A percentile compares a stretch with the other conserved stretches of the same genome.
Conservation (phyloP, 2,113 vertebrate genomes). For the Perca flavescens region DNA sequence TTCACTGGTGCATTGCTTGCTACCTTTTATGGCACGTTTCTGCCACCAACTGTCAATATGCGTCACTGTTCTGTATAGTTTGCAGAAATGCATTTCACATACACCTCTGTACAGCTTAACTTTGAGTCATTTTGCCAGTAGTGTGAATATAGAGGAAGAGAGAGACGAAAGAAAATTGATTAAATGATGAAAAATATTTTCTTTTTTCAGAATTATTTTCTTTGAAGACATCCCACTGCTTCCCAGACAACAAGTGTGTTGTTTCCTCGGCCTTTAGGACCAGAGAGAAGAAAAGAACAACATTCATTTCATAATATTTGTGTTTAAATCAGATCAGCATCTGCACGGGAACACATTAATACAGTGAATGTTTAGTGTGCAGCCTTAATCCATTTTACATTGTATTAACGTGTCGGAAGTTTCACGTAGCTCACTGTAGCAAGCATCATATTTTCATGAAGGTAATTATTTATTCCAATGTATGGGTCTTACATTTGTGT, state of each 20-base stretch:
- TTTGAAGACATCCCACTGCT: conserved; percentile 43
- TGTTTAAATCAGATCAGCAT: background rate
- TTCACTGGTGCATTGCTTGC: too few relatives aligned
- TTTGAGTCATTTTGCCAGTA: background rate
- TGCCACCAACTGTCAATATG: background rate
- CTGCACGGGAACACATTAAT: background rate
- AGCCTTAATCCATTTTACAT: conserved; percentile 22
- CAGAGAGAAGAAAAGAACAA: background rate
- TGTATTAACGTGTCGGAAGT: conserved; percentile 7
- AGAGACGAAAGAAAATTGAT: background rate
- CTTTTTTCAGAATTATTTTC: conserved; percentile 57
- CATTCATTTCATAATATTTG: background rate
- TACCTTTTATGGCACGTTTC: background rate
- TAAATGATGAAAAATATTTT: background rate
- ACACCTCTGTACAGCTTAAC: background rate
- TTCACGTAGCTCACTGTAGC: conserved; percentile 18
- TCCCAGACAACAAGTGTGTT: background rate
- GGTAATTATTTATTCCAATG: conserved; percentile 53
- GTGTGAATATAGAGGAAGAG: background rate
- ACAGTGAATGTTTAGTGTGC: background rate
- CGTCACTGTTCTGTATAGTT: background rate
- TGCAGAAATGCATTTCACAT: background rate
- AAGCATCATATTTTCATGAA: conserved; percentile 43
- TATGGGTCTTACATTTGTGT: conserved; percentile 45
- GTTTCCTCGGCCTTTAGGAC: background rate